These are phyloP conservation scores for Lepus oiostolus DNA, from an alignment of 2,797 vertebrate genomes.

Conservation along the genomic window DNA sequence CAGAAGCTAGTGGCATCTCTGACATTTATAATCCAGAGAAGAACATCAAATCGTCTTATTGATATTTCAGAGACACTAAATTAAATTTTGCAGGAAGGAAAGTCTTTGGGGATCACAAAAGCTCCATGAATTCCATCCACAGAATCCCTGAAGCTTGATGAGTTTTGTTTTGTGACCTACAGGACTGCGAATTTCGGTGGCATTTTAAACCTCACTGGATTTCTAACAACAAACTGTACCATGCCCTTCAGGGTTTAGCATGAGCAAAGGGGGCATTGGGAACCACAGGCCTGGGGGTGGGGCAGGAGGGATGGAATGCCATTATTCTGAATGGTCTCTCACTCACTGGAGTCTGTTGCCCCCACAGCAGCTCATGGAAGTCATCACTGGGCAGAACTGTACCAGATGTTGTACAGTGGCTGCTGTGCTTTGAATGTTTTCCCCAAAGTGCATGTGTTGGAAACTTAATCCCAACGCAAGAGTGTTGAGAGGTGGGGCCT, in stretches of 20 bases:
- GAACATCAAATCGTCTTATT: not conserved
- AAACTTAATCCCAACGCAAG: too few species aligned
- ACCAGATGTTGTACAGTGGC: too few species aligned
- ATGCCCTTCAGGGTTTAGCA: not conserved
- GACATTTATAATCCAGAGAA: not conserved
- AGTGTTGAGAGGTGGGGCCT: too few species aligned
- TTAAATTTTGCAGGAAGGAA: conserved; percentile 58
- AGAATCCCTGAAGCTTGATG: conserved; percentile 4
- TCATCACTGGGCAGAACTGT: not conserved
- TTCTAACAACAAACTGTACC: not conserved
- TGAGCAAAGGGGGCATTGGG: not conserved
- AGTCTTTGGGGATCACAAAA: conserved; percentile 27
- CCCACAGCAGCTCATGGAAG: not conserved
- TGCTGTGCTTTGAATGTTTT: not conserved
- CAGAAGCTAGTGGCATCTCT: not conserved
- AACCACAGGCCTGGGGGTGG: not conserved
- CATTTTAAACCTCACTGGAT: conserved; percentile 24
- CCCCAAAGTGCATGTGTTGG: too few species aligned
- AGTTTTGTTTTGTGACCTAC: conserved; percentile 17
- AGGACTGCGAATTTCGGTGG: not conserved
- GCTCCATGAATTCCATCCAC: not conserved
- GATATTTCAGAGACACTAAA: conserved; percentile 60
- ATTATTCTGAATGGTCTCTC: not conserved
- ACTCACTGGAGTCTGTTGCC: not conserved
- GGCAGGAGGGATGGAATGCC: not conserved